Percentiles rank a stretch among this genome's conserved stretches.
Evolutionary conservation across 2,797 vertebrate genomes (phyloP).

Genomic region (Sebastes aleutianus): DNA sequence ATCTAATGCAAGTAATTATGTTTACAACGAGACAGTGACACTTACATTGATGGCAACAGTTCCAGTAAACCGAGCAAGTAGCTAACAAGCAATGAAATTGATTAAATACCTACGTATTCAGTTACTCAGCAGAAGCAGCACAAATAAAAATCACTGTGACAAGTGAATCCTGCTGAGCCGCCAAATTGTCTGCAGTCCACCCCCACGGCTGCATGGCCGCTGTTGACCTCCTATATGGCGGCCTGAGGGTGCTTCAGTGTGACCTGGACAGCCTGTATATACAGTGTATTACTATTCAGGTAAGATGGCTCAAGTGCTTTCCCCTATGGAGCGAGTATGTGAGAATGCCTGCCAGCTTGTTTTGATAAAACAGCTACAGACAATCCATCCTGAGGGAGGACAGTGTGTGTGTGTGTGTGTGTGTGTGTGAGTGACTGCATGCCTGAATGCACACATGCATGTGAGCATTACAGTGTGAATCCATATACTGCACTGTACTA

Average conservation of each 20-base stretch:
- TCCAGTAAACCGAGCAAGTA: not conserved
- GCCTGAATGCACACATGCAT: slow-evolving; percentile 18
- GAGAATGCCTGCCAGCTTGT: slow-evolving; percentile 9
- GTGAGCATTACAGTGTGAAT: slow-evolving; percentile 39
- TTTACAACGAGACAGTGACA: not conserved
- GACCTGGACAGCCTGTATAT: not conserved
- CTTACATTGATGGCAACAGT: not conserved
- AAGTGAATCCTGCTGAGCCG: not conserved
- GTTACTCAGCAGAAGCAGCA: not conserved
- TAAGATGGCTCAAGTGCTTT: slow-evolving; percentile 19
- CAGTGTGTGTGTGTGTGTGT: not conserved
- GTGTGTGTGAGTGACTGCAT: not conserved
- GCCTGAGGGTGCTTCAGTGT: slow-evolving; percentile 4
- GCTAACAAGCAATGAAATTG: not conserved
- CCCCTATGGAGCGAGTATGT: slow-evolving; percentile 6
- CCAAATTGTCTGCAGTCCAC: not conserved
- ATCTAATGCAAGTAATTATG: not conserved
- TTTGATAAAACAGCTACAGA: slow-evolving; percentile 51
- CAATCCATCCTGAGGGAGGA: slow-evolving; percentile 36
- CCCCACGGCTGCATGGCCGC: not conserved
- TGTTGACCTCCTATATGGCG: slow-evolving; percentile 8
- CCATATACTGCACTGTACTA: not conserved
- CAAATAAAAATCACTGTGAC: not conserved
- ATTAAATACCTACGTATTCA: not conserved
- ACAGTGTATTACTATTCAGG: slow-evolving; percentile 19